Percentiles rank a stretch among this genome's conserved stretches.
Conservation (phyloP, 2,113 vertebrate genomes). For the Leptosomus discolor region DNA sequence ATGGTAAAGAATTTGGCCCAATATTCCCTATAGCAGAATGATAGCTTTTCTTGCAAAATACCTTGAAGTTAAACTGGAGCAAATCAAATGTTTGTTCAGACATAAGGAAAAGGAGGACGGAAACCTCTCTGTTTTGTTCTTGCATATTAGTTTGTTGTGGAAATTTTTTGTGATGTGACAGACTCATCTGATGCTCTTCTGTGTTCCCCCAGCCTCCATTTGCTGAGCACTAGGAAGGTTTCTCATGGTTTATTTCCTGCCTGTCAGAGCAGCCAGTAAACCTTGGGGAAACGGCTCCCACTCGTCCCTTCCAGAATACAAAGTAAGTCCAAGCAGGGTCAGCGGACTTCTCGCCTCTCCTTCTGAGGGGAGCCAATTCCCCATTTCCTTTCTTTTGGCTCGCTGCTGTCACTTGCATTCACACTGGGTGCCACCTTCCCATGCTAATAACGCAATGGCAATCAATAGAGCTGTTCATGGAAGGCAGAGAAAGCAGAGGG, state of each 20-base stretch:
- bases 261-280: neutral
- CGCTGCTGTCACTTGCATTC: conserved; percentile 49
- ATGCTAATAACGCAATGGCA: conserved; percentile 50
- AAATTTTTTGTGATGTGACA: neutral
- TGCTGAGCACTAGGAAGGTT: neutral
- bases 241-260: conserved; percentile 21
- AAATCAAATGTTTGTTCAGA: neutral
- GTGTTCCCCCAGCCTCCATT: neutral
- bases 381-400: conserved; percentile 48
- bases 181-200: neutral
- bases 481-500: conserved; percentile 25
- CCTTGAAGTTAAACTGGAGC: neutral
- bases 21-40: neutral
- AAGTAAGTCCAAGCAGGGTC: conserved; percentile 36
- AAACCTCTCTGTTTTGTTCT: neutral
- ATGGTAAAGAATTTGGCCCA: neutral
- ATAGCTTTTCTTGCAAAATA: neutral
- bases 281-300: neutral
- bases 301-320: conserved; percentile 34
- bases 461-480: conserved; percentile 61
- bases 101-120: rapidly evolving
- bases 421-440: conserved; percentile 51
- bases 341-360: conserved; percentile 16
- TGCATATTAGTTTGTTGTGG: neutral
- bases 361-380: conserved; percentile 29